These are phyloP conservation scores for Otus sunia DNA, from an alignment of 2,113 vertebrate species.

Conservation along the genomic window DNA sequence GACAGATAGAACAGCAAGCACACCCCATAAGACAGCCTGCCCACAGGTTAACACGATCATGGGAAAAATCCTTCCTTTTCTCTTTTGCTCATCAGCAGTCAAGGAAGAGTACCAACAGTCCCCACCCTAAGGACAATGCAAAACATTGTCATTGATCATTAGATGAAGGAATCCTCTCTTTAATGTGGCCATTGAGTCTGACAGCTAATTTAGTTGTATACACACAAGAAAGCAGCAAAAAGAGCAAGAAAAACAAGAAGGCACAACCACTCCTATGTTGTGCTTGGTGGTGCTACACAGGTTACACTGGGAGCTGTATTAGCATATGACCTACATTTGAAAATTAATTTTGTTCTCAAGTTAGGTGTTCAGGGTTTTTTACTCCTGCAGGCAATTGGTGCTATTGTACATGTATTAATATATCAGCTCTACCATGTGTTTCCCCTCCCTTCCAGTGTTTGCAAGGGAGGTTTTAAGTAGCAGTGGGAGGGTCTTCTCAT, in stretches of 20 bases:
- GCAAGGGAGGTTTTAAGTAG: conserved; percentile 25
- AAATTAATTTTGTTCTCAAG: conserved; percentile 60
- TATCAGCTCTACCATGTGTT: conserved; percentile 43
- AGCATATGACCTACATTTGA: conserved; percentile 67
- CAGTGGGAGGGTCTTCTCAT: conserved; percentile 34
- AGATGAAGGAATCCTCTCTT: neutral
- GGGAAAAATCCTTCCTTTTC: neutral
- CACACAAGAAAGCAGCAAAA: neutral
- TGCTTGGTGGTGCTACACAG: neutral
- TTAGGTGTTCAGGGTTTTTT: conserved; percentile 30
- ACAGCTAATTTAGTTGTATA: neutral
- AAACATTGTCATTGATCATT: neutral
- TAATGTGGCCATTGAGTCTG: neutral
- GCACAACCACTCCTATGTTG: neutral
- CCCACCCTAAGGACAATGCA: neutral
- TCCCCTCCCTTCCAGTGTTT: conserved; percentile 52
- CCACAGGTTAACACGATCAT: neutral
- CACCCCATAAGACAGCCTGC: neutral
- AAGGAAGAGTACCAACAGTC: neutral
- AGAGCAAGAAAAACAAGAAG: neutral
- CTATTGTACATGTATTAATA: conserved; percentile 53
- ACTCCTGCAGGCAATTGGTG: conserved; percentile 42
- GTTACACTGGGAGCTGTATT: conserved; percentile 41
- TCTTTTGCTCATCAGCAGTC: neutral
- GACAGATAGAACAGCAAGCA: neutral